phyloP scores from a whole-genome alignment of 1,140 invertebrate genomes.

The Steinernema khuongi region DNA sequence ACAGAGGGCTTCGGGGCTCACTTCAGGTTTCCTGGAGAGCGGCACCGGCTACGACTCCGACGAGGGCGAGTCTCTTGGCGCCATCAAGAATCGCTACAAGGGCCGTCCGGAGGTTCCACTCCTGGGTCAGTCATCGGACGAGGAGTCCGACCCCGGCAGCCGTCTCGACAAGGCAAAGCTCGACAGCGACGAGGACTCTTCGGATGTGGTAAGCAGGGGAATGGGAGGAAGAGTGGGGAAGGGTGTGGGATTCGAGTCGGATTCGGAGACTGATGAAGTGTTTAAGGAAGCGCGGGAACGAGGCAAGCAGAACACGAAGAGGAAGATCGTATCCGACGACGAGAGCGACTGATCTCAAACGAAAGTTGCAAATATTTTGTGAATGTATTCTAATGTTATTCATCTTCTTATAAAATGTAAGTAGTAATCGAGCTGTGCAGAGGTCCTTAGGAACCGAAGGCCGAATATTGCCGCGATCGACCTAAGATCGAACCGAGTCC shows the following conservation, averaged over 20 bases:
- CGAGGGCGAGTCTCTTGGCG: conserved; percentile 37
- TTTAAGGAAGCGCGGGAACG: conserved; percentile 26
- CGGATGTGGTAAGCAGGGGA: background rate
- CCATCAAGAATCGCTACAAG: conserved; percentile 42
- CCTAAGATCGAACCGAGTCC: too few relatives aligned
- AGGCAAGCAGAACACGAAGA: conserved; percentile 23
- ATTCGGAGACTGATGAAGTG: conserved; percentile 8
- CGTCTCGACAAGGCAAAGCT: background rate
- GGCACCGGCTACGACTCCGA: conserved; percentile 16
- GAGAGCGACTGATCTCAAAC: conserved; percentile 34
- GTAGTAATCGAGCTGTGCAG: too few relatives aligned
- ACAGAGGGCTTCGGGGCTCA: conserved; percentile 27
- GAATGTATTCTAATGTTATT: too few relatives aligned
- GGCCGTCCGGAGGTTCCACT: conserved; percentile 10
- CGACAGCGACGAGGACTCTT: background rate
- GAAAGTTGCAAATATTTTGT: background rate
- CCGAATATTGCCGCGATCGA: too few relatives aligned
- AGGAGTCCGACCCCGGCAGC: background rate
- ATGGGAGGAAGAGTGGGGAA: background rate
- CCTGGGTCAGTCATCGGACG: conserved; percentile 11
- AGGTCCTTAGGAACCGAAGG: too few relatives aligned
- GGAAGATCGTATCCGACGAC: conserved; percentile 38
- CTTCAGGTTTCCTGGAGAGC: conserved; percentile 19
- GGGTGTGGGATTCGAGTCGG: background rate
- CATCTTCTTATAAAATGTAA: too few relatives aligned